Evolutionary conservation across 92 coral and sea anemone species (phyloP), one percentile per base, ranked within the genome.

Genomic region (Chrysogorgia sp.): DNA sequence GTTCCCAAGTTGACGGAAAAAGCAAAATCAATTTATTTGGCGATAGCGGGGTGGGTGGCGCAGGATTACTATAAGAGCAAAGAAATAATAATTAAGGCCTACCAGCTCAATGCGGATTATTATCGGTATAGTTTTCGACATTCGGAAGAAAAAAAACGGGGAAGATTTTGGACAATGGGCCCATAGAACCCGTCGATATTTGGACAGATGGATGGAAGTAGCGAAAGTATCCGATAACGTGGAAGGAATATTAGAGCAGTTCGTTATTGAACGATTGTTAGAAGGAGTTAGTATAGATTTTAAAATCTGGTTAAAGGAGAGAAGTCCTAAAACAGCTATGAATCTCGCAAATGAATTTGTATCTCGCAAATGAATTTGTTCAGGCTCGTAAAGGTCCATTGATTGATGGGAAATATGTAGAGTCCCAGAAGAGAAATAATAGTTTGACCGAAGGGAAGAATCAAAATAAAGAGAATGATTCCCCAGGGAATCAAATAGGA

Each of bases 111-210:
- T 13, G 80, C 72, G 12, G 89, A 88, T 40, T 84, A 84, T 55
- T 88, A 81, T 57, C 56, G 92, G 69, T 84, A 84, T 75, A 61
- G 80, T 49, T 84, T 84, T 71, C 81, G 85, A 8, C 77, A 79
- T 32, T 81, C 87, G 24, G 89, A n/a, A 81, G 55, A 88, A 88
- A 67, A 23, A 69, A 17, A 76, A 64, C 1, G 85, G 81, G 4
- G 91, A 87, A 67, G 91, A 87, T 53, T 83, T 83, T 48, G 86
- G 79, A 14, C 87, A 82, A 45, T 88, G 84, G 91, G 83, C 76
- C 19, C 85, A 80, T 20, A 75, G 86, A 58, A 88, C 91, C 31
- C 45, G 88, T 20, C 75, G 91, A 22, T 84, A 75, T 32, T 59
- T 88, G 8, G 74, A 76, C 37, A 56, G 86, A 8, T 88, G 92